Base-by-base conservation (phyloP, 2,888 invertebrate species). In the Eilema sororculum region DNA sequence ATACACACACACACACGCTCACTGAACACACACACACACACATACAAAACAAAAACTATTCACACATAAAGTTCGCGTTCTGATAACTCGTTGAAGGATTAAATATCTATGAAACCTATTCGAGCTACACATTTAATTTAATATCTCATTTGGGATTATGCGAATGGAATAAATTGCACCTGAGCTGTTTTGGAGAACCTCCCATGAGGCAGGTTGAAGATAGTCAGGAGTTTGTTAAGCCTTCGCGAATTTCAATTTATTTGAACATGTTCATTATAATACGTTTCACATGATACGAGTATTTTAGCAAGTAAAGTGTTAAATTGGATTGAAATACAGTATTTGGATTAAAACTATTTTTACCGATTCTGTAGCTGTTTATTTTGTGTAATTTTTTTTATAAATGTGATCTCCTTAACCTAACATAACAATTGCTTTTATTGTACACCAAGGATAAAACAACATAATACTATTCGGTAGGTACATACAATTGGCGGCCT, bases 91-190 rank as follows among this genome's bases (percentile, higher is more conserved):
- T 25, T 68, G 20, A 65, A 63, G 78, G 81, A 79, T 79, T 81
- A 74, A 74, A 70, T 68, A 72, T 71, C 66, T 66, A 71, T 72
- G 74, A 66, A 74, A 76, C 71, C 62, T 69, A 65, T 68, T 65
- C 60, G 28, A 33, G 58, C 64, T 68, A 65, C 68, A 68, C 62
- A 69, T 78, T 80, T 78, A 77, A 79, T 78, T 81, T 81, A 78
- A 79, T 81, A 73, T 80, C 80, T 73, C 79, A 79, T 81, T 77
- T 73, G 70, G 81, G 78, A 80, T 81, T 80, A 78, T 74, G 65
- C 37, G 65, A 57, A 63, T 28, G 20, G 72, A 67, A 70, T 76
- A 74, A 69, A 74, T 80, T 80, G 69, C 69, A 74, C 78, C 72
- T 77, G 78, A 73, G 61, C 60, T 33, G n/a, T 30, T 61, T 56